These are phyloP conservation scores for Myotis lucifugus DNA, from an alignment of 2,113 vertebrate genomes.

Conservation along the genomic window DNA sequence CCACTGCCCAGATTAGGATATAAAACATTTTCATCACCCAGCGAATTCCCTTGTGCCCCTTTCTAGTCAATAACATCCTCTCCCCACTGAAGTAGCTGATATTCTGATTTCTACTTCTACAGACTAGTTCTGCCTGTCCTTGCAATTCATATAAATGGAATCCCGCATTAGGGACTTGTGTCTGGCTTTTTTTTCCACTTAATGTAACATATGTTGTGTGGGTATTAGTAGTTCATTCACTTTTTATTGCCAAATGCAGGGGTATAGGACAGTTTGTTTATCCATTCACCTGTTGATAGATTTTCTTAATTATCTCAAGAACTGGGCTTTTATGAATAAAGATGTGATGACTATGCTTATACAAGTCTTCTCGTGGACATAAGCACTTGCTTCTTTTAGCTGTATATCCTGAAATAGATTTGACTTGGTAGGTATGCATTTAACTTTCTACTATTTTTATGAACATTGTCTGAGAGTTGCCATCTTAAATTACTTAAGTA, in stretches of 20 bases:
- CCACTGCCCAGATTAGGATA: constrained; percentile 52
- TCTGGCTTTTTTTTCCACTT: constrained; percentile 2
- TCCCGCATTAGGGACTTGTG: neutral
- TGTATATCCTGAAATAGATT: neutral
- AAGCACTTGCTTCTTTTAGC: neutral
- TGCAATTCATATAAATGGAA: constrained; percentile 44
- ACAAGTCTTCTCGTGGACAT: neutral
- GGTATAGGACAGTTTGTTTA: neutral
- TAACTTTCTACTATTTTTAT: neutral
- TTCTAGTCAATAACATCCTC: constrained; percentile 46
- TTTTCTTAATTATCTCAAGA: neutral
- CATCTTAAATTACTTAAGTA: neutral
- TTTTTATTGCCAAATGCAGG: constrained; percentile 14
- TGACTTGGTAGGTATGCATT: neutral
- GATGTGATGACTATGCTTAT: neutral
- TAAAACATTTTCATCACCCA: constrained; percentile 66
- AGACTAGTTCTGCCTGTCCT: constrained; percentile 44
- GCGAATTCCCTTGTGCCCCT: neutral
- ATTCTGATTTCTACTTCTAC: constrained; percentile 16
- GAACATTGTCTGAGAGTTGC: neutral
- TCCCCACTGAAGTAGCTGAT: neutral
- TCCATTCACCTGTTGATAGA: constrained; percentile 20
- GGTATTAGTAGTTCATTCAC: neutral
- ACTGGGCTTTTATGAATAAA: neutral
- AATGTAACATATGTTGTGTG: neutral